Evolutionary conservation across 1,140 invertebrate genomes (phyloP), one percentile per base, ranked within the genome.

Genomic region (Uloborus diversus): DNA sequence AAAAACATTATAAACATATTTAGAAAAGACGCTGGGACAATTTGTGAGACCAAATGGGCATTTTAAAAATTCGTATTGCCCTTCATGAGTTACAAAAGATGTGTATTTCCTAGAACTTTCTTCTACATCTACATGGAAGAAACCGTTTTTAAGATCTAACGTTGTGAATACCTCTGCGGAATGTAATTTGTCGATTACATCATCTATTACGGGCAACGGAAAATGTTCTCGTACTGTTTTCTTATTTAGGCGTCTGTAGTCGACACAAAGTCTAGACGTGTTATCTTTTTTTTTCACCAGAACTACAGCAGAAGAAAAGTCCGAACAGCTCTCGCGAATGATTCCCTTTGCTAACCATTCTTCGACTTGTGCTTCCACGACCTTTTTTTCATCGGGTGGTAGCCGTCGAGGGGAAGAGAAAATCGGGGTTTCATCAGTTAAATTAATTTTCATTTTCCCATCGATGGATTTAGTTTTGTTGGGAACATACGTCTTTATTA

Each of bases 1-100:
- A 4, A 84, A 79, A 0, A 86, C 61, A n/a, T 56, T 80, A 13
- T 82, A 53, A 79, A 86, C 85, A 27, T 83, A 56, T 66, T 84
- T 59, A 42, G 84, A 82, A 62, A 85, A 68, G 17, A 68, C 32
- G 14, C 35, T 42, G 37, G 30, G 30, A 28, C 30, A 13, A 23
- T 28, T 68, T 4, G 37, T 3, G 3, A 68, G 20, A 9, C 32
- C 64, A 68, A 68, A 68, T 56, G 64, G 64, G 35, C 5, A 13
- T 7, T 49, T 56, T 32, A 35, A 68, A 20, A 68, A 68, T 27
- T 68, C 49, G 42, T 68, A 68, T 49, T 68, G 49, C 20, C 64
- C 64, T 68, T 68, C 32, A 9, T 68, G 64, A 4, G 64, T 68
- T 4, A 53, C 35, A 20, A 42, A 68, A 3, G 64, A 33, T 9